Percentiles rank a stretch among this genome's conserved stretches.
phyloP scores from a whole-genome alignment of 2,888 invertebrate genomes.

The Agrotis segetum region DNA sequence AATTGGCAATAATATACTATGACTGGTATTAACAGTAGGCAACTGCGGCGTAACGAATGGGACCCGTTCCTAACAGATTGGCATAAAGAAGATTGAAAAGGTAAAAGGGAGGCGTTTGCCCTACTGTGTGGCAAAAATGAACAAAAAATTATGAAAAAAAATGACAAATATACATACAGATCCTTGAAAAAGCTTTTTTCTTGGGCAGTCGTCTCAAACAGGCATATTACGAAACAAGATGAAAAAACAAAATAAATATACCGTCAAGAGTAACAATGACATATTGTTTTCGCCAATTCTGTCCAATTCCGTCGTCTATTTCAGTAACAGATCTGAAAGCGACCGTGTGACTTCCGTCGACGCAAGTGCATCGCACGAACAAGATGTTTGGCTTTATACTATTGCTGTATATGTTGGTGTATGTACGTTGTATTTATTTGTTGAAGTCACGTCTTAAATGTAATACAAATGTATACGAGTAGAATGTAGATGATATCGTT shows the following conservation, averaged over 20 bases:
- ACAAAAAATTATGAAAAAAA: no score
- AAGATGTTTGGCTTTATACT: conserved; percentile 61
- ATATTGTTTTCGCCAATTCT: conserved; percentile 47
- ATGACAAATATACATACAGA: no score
- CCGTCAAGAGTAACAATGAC: background rate
- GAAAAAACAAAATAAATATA: background rate
- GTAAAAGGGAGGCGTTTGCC: no score
- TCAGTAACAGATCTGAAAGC: conserved; percentile 65
- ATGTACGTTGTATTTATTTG: conserved; percentile 41
- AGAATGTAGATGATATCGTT: background rate
- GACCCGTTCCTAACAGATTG: no score
- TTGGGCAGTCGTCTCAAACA: no score
- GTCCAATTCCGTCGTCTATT: conserved; percentile 28
- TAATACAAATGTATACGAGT: conserved; percentile 13
- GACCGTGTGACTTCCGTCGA: conserved; percentile 68
- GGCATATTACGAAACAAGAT: background rate
- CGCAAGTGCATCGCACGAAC: conserved; percentile 63
- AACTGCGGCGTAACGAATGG: no score
- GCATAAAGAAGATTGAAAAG: no score
- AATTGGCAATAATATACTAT: no score
- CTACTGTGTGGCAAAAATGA: no score
- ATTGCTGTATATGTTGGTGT: conserved; percentile 4
- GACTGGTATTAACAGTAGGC: no score
- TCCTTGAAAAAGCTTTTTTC: no score
- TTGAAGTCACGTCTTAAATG: conserved; percentile 18